Conservation (phyloP, 2,797 vertebrate genomes). For the Micrastur ruficollis region DNA sequence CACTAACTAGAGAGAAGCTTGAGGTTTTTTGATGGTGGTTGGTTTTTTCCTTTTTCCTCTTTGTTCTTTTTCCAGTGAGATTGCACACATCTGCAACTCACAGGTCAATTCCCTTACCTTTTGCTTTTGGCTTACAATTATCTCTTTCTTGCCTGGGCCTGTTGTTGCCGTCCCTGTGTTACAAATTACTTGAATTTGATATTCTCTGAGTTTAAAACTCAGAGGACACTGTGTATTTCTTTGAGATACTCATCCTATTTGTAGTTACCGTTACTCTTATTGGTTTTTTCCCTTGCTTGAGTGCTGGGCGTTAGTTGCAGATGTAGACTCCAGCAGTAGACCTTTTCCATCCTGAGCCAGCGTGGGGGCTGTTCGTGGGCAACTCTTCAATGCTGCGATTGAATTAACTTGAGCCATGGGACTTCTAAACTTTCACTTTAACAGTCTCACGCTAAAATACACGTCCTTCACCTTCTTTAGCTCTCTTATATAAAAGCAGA, state of each 20-base stretch:
- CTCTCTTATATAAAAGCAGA: background rate
- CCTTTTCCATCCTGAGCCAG: background rate
- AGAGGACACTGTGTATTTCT: background rate
- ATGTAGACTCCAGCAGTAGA: background rate
- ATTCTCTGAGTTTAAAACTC: background rate
- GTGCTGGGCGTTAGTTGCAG: background rate
- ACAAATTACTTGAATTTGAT: background rate
- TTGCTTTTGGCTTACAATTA: background rate
- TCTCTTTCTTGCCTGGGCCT: background rate
- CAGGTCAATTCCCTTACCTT: background rate
- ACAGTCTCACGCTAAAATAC: background rate
- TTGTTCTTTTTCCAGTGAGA: background rate
- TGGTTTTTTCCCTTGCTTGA: background rate
- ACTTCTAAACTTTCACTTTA: background rate
- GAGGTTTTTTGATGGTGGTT: rapidly evolving
- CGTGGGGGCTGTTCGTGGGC: background rate
- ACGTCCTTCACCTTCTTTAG: rapidly evolving
- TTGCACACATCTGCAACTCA: background rate
- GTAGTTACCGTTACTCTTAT: background rate
- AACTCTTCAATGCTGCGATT: background rate
- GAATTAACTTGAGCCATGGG: background rate
- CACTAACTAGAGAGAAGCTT: background rate
- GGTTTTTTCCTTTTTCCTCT: background rate
- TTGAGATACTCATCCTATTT: background rate
- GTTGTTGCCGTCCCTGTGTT: background rate